Evolutionary conservation across 2,797 vertebrate genomes (phyloP), one percentile per base, ranked within the genome.

Genomic region (Hypotaenidia okinawae): DNA sequence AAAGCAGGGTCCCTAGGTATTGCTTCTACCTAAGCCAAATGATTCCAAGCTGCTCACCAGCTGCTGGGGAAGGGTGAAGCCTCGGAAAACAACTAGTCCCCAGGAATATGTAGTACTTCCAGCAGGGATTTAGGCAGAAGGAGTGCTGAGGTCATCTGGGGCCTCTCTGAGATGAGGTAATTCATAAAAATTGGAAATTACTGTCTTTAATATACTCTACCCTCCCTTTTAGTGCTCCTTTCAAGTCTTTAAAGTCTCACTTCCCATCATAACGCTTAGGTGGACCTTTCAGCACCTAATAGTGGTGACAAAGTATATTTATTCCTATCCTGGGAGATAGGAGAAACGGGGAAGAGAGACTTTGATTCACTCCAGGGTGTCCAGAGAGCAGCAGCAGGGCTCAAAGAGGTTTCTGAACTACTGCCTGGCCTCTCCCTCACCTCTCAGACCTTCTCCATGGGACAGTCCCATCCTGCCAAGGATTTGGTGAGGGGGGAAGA

Each of bases 21-120:
- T 16, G 1, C 63, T 81, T 70, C 79, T 79, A 16, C 87, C 75
- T 91, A 62, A 87, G 69, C 21, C 58, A 62, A 25, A 22, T 23
- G 7, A 5, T 77, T 61, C 37, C 0, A 0, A 87, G 88, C 33
- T 68, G 54, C 58, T 78, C 2, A 0, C 57, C 21, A 16, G 37
- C 54, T 86, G 43, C 61, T 58, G 80, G 25, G 24, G 17, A 8
- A 51, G n/a, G 9, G 21, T 61, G 69, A 72, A 59, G 25, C 49
- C 73, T 13, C 1, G 4, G 75, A 47, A 79, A 58, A 1, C 18
- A 58, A 2, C 30, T 59, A 14, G 22, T 52, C n/a, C 33, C 24
- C n/a, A n/a, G 47, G 54, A 59, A 9, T 43, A 17, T 14, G 1
- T 27, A 6, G 28, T 55, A 5, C 39, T 64, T 63, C 41, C 45